Evolutionary conservation across 2,113 vertebrate species (phyloP).

Genomic region (Ptilorrhoa leucosticta): DNA sequence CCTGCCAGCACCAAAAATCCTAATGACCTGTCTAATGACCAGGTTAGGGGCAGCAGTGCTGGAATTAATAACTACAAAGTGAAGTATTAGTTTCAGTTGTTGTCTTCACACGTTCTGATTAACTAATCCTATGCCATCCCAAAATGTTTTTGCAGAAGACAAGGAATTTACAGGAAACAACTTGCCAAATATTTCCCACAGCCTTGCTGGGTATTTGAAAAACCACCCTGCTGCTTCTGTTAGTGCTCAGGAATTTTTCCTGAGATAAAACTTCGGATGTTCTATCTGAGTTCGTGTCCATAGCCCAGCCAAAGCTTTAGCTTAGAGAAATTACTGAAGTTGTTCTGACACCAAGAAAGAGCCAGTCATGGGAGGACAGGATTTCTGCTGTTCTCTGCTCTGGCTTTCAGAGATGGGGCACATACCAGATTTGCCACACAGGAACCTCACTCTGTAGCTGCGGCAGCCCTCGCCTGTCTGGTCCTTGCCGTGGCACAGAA

Average conservation of each 20-base stretch:
- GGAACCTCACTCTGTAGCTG: conserved; percentile 90
- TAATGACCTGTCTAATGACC: not conserved
- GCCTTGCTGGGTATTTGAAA: not conserved
- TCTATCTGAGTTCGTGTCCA: not conserved
- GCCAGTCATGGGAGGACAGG: not conserved
- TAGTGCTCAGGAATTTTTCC: not conserved
- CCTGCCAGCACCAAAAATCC: not conserved
- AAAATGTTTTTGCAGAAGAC: not conserved
- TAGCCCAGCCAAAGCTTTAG: not conserved
- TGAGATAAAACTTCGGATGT: not conserved
- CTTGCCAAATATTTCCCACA: not conserved
- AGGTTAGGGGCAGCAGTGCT: not conserved
- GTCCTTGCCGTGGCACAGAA: conserved; percentile 85
- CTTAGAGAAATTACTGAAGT: not conserved
- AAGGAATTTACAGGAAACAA: not conserved
- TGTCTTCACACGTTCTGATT: not conserved
- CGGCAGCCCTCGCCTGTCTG: conserved; percentile 79
- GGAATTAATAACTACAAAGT: not conserved
- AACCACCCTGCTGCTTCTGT: not conserved
- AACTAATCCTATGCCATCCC: not conserved
- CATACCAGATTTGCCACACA: conserved; percentile 91
- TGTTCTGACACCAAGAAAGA: not conserved
- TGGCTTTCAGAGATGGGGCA: not conserved
- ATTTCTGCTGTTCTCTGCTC: not conserved
- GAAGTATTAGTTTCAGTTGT: not conserved